These are phyloP conservation scores for Cosmorhoe ocellata DNA, from an alignment of 2,888 invertebrate genomes.

Conservation along the genomic window DNA sequence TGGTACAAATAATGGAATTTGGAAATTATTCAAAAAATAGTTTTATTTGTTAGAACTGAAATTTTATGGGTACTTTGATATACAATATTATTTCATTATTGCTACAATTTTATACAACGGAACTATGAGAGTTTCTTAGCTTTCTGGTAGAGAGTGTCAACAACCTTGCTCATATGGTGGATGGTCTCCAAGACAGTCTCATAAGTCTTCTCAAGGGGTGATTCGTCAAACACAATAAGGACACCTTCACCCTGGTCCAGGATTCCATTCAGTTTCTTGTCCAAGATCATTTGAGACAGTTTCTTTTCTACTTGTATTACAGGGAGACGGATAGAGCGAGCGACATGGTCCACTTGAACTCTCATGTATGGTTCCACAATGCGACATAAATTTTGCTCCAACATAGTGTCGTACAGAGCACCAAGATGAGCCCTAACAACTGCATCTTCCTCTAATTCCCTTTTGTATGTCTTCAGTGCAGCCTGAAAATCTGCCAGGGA, in stretches of 20 bases:
- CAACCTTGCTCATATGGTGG: slow-evolving; percentile 99
- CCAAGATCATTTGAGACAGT: slow-evolving; percentile 99
- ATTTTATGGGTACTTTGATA: slow-evolving; percentile 72
- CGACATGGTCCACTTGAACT: slow-evolving; percentile 96
- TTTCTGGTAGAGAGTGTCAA: slow-evolving; percentile 99
- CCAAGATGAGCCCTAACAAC: slow-evolving; percentile 98
- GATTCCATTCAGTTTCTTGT: slow-evolving; percentile 98
- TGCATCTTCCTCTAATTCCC: slow-evolving; percentile 96
- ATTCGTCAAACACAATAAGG: slow-evolving; percentile 98
- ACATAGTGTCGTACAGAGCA: slow-evolving; percentile 98
- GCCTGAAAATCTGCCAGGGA: slow-evolving; percentile 98
- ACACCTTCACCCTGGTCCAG: slow-evolving; percentile 99
- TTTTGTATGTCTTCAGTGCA: slow-evolving; percentile 92
- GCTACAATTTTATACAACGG: slow-evolving; percentile 68
- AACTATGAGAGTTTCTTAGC: slow-evolving; percentile 97
- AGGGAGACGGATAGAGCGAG: slow-evolving; percentile 94
- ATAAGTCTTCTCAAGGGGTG: slow-evolving; percentile 97
- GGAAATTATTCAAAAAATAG: slow-evolving; percentile 71
- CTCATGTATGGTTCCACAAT: slow-evolving; percentile 99
- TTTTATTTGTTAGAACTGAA: slow-evolving; percentile 68
- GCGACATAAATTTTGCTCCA: slow-evolving; percentile 99
- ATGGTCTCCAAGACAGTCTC: slow-evolving; percentile 98
- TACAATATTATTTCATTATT: slow-evolving; percentile 72
- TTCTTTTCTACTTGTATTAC: slow-evolving; percentile 98
- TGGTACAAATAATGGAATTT: slow-evolving; percentile 59